Percentiles rank a stretch among this genome's conserved stretches.
Conservation (phyloP, 2,888 invertebrate genomes). For the Dryobotodes eremita region DNA sequence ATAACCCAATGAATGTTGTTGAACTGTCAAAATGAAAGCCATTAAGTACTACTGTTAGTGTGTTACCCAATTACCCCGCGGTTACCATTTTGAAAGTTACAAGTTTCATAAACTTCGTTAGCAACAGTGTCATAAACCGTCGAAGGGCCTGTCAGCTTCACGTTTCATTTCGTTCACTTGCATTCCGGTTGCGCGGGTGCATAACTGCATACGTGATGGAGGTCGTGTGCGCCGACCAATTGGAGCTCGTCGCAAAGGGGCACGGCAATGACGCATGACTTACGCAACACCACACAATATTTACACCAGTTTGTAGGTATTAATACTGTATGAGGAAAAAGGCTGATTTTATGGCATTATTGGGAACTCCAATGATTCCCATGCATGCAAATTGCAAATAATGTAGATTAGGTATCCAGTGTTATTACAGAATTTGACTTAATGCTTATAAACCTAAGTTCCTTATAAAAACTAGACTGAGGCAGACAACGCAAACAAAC, state of each 20-base stretch:
- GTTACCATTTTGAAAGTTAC: conserved; percentile 31
- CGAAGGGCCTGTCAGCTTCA: conserved; percentile 40
- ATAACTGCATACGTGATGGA: conserved; percentile 52
- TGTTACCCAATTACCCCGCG: too few relatives aligned
- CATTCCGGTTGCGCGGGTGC: conserved; percentile 59
- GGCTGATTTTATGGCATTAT: conserved; percentile 3
- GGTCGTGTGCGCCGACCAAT: conserved; percentile 79
- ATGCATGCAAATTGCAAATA: not conserved
- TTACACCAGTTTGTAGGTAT: conserved; percentile 61
- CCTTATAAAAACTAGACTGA: too few relatives aligned
- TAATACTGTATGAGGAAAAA: conserved; percentile 34
- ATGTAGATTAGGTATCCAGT: not conserved
- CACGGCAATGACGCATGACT: conserved; percentile 82
- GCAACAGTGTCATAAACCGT: conserved; percentile 21
- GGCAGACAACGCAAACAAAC: too few relatives aligned
- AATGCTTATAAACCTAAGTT: not conserved
- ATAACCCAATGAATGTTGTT: too few relatives aligned
- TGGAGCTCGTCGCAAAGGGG: conserved; percentile 71
- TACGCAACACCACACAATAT: conserved; percentile 73
- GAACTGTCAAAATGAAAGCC: too few relatives aligned
- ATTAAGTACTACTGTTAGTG: too few relatives aligned
- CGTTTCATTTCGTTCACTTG: conserved; percentile 54
- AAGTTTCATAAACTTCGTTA: conserved; percentile 2
- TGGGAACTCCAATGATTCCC: conserved; percentile 14
- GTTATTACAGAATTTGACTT: not conserved